A percentile compares a stretch with the other conserved stretches of the same genome.
These are phyloP conservation scores for Lasioglossum baleicum DNA, from an alignment of 1,140 invertebrate genomes.

Conservation along the genomic window DNA sequence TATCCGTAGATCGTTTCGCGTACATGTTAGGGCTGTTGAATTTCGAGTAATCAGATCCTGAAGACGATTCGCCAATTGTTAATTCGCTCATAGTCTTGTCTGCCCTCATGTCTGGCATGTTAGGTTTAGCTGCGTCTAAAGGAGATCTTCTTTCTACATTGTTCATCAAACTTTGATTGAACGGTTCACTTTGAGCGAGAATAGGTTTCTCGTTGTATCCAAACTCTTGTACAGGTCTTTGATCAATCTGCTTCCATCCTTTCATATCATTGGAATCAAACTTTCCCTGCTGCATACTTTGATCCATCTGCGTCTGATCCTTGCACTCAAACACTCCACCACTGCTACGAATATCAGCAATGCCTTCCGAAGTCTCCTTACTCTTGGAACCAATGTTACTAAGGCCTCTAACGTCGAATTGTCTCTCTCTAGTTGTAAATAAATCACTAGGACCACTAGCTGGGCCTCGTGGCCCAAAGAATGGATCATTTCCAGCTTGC, in stretches of 20 bases:
- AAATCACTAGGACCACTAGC: conserved; percentile 2
- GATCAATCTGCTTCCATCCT: conserved; percentile 8
- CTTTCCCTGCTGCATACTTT: not conserved
- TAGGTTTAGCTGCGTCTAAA: not conserved
- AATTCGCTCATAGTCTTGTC: conserved; percentile 30
- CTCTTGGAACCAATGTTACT: not conserved
- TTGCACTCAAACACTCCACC: not conserved
- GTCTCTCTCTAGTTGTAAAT: conserved; percentile 4
- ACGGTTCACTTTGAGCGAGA: conserved; percentile 13
- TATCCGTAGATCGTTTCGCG: conserved; percentile 25
- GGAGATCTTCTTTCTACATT: conserved; percentile 25
- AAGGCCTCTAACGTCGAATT: conserved; percentile 15
- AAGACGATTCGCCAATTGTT: not conserved
- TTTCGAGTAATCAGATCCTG: conserved; percentile 23
- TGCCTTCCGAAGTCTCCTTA: not conserved
- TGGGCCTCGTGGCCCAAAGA: conserved; percentile 7
- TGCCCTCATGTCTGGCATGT: conserved; percentile 9
- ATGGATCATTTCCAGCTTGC: conserved; percentile 11
- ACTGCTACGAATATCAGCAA: not conserved
- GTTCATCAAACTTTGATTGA: not conserved
- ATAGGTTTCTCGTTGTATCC: conserved; percentile 16
- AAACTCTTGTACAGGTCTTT: conserved; percentile 14
- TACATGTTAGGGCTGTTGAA: conserved; percentile 25
- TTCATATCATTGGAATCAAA: conserved; percentile 7
- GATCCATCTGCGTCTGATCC: not conserved